Conservation (phyloP, 1,140 invertebrate genomes). For the Pygmarrhopalites habei region DNA sequence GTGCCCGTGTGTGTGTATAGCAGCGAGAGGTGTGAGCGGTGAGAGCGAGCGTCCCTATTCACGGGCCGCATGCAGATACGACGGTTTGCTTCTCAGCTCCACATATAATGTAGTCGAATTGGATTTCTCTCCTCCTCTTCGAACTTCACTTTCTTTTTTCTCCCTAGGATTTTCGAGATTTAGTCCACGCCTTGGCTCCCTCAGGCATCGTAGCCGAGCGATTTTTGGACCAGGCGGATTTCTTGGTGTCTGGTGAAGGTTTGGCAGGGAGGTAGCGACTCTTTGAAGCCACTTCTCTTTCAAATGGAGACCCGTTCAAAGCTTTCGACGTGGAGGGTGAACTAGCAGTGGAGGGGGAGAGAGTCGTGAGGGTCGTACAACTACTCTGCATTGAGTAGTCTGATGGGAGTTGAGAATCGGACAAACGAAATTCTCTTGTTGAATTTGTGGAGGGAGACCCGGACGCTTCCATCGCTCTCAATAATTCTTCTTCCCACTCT, state of each 20-base stretch:
- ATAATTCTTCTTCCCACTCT: constrained; percentile 63
- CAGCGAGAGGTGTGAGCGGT: too few species aligned
- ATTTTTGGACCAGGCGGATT: constrained; percentile 30
- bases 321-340: constrained; percentile 2
- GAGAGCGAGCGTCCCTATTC: too few species aligned
- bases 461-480: constrained; percentile 55
- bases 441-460: constrained; percentile 26
- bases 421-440: constrained; percentile 27
- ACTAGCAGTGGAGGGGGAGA: not conserved
- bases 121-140: not conserved
- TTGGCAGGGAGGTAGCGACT: constrained; percentile 16
- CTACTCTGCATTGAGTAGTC: not conserved
- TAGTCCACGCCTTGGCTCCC: constrained; percentile 33
- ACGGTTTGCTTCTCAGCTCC: too few species aligned
- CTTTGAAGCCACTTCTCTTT: constrained; percentile 39
- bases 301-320: constrained; percentile 42
- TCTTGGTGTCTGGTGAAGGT: constrained; percentile 24
- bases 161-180: constrained; percentile 26
- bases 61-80: too few species aligned
- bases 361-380: not conserved
- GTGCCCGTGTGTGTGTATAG: too few species aligned
- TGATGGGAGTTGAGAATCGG: constrained; percentile 27
- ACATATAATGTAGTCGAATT: not conserved
- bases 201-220: constrained; percentile 35
- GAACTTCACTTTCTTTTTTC: not conserved